Evolutionary conservation across 2,888 invertebrate genomes (phyloP).

Genomic region (Polyommatus icarus): DNA sequence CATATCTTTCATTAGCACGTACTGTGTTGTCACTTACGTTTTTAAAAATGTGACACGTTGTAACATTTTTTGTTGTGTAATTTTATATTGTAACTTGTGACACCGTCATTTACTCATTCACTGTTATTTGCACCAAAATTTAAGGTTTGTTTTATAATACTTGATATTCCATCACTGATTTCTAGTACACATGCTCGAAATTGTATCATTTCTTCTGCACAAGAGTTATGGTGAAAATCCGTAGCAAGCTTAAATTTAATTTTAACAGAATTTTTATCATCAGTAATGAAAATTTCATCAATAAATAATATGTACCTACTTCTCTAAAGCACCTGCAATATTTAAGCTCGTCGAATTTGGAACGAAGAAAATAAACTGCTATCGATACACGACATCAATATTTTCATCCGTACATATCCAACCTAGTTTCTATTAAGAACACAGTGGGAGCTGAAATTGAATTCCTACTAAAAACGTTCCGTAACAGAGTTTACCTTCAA

Average conservation of each 20-base stretch:
- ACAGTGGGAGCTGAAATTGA: constrained; percentile 66
- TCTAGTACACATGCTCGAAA: too few species aligned
- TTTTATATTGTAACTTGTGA: not conserved
- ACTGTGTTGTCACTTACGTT: constrained; percentile 53
- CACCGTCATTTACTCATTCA: not conserved
- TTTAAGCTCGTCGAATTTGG: not conserved
- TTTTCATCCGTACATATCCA: constrained; percentile 41
- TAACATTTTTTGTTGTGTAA: not conserved
- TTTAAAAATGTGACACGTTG: constrained; percentile 35
- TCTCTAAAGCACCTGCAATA: not conserved
- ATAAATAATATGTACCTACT: not conserved
- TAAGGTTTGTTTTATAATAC: not conserved
- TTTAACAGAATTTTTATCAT: not conserved
- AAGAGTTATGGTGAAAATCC: too few species aligned
- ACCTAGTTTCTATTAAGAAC: constrained; percentile 66
- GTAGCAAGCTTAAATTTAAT: not conserved
- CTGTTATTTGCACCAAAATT: not conserved
- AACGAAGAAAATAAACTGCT: not conserved
- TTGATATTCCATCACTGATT: too few species aligned
- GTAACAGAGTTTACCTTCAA: constrained; percentile 73
- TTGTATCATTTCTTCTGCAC: too few species aligned
- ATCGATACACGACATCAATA: not conserved
- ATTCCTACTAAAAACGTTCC: constrained; percentile 73
- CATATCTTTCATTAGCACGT: constrained; percentile 72
- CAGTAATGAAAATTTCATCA: not conserved